Percentiles rank a stretch among this genome's conserved stretches.
Conservation (phyloP, 2,888 invertebrate species). For the Plebejus melissa region DNA sequence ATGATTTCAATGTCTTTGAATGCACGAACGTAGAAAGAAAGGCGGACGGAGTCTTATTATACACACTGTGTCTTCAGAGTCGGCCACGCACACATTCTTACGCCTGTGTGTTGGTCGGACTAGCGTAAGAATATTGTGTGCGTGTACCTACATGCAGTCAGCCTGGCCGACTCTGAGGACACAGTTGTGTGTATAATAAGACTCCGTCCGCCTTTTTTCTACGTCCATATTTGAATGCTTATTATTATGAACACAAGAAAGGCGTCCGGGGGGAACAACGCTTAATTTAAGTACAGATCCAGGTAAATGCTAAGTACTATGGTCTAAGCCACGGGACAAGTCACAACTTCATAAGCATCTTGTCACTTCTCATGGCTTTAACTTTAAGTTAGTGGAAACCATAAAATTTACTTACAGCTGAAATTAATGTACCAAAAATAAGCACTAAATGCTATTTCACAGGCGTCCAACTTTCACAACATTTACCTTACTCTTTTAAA, state of each 20-base stretch:
- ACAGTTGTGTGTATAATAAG: too few species aligned
- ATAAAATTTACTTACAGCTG: neutral
- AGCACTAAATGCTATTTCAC: constrained; percentile 29
- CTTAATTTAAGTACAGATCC: constrained; percentile 26
- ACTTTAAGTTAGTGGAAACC: neutral
- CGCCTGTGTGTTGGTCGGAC: too few species aligned
- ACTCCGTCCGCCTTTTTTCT: too few species aligned
- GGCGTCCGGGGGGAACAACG: neutral
- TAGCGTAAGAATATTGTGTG: too few species aligned
- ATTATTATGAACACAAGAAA: constrained; percentile 11
- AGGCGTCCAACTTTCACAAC: constrained; percentile 40
- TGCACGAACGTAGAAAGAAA: too few species aligned
- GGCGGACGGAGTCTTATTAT: too few species aligned
- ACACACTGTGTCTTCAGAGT: too few species aligned
- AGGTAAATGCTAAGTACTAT: constrained; percentile 21
- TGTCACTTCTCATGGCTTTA: neutral
- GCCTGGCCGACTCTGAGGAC: too few species aligned
- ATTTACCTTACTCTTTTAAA: constrained; percentile 34
- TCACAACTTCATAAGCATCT: neutral
- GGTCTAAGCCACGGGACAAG: neutral
- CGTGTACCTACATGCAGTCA: too few species aligned
- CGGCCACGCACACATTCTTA: too few species aligned
- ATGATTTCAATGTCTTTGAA: neutral
- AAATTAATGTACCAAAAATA: constrained; percentile 8
- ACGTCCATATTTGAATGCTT: neutral